These are phyloP conservation scores for Antennarius maculatus DNA, from an alignment of 2,797 vertebrate genomes.

Conservation along the genomic window DNA sequence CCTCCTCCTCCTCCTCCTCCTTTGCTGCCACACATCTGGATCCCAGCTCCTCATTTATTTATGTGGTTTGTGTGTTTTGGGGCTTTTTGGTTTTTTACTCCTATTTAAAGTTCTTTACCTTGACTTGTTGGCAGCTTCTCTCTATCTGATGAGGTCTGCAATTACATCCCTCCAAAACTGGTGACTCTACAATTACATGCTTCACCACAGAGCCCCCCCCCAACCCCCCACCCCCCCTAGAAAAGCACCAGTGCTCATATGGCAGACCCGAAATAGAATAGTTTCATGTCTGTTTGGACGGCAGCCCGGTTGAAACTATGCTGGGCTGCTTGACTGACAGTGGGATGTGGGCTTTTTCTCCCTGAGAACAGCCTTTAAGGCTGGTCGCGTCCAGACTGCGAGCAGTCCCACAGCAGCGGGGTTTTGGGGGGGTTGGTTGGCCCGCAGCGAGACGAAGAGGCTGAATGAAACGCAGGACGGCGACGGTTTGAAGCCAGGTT, in stretches of 20 bases:
- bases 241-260: slow-evolving; percentile 74
- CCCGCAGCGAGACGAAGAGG: slow-evolving; percentile 36
- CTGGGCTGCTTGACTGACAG: slow-evolving; percentile 84
- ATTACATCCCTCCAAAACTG: slow-evolving; percentile 79
- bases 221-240: slow-evolving; percentile 31
- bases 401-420: slow-evolving; percentile 70
- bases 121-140: slow-evolving; percentile 75
- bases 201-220: slow-evolving; percentile 69
- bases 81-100: slow-evolving; percentile 9
- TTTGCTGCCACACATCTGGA: slow-evolving; percentile 83
- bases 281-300: slow-evolving; percentile 89
- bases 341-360: slow-evolving; percentile 84
- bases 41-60: slow-evolving; percentile 82
- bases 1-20: slow-evolving; percentile 41
- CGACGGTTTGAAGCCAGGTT: slow-evolving; percentile 14
- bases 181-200: slow-evolving; percentile 82
- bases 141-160: slow-evolving; percentile 80
- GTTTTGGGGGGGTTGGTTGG: slow-evolving; percentile 57
- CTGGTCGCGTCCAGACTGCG: slow-evolving; percentile 71
- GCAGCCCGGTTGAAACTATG: slow-evolving; percentile 87
- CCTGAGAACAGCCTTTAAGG: slow-evolving; percentile 76
- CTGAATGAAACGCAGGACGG: slow-evolving; percentile 33
- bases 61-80: slow-evolving; percentile 71
- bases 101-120: slow-evolving; percentile 76
- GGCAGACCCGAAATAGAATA: slow-evolving; percentile 91